Conservation (phyloP, 2,113 vertebrate genomes). For the Chiloscyllium plagiosum region DNA sequence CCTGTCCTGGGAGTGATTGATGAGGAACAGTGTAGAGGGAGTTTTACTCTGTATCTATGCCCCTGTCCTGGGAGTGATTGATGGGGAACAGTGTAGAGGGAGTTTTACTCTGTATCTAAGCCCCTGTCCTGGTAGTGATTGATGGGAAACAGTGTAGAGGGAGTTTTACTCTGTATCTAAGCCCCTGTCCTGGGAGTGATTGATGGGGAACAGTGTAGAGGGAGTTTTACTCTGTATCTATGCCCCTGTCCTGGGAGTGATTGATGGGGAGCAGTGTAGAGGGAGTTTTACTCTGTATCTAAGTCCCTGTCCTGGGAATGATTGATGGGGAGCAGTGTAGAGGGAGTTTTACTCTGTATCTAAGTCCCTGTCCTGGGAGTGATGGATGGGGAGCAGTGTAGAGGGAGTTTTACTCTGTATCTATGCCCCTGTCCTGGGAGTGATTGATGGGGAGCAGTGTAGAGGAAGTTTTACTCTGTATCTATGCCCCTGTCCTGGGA, state of each 20-base stretch:
- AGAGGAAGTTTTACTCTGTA: not conserved
- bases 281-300: too few relatives aligned
- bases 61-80: not conserved
- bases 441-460: not conserved
- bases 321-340: not conserved
- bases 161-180: too few relatives aligned
- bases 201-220: too few relatives aligned
- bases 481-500: not conserved
- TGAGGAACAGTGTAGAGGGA: not conserved
- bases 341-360: slow-evolving; percentile 11
- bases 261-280: too few relatives aligned
- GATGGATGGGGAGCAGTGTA: not conserved
- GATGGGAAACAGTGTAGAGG: too few relatives aligned
- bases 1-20: not conserved
- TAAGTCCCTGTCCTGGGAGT: not conserved
- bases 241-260: too few relatives aligned
- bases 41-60: not conserved
- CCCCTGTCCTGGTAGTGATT: too few relatives aligned
- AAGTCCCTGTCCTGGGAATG: not conserved
- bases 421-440: not conserved
- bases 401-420: slow-evolving; percentile 5
- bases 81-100: not conserved
- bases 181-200: too few relatives aligned
- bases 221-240: too few relatives aligned
- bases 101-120: too few relatives aligned